Evolutionary conservation across 64 coral and sea anemone genomes (phyloP), one percentile per base, ranked within the genome.

Genomic region (Catalaphyllia jardinei): DNA sequence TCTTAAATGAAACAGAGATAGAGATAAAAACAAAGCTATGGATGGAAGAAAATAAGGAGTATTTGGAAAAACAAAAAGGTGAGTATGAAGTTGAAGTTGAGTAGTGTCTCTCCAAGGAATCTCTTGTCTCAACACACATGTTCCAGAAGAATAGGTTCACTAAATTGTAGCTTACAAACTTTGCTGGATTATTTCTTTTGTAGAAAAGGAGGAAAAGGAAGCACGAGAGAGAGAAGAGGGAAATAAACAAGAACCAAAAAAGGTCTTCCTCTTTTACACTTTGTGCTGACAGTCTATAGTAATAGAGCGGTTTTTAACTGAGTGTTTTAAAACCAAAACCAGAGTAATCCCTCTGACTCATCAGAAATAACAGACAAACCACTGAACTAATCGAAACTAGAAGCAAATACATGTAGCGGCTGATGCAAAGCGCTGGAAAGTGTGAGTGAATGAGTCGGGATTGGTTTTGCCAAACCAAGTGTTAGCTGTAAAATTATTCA

Each of bases 41-140:
- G 97, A 99, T 99, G 97, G 97, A 99, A 29, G 97, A 99, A 93
- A 99, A 99, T 75, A 99, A 81, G 76, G 97, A 99, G 0, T 99
- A 99, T 72, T 80, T 99, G 17, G 88, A 99, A 93, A 99, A 93
- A 65, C 67, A 88, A 71, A 99, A 95, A 91, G 97, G 97, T 99
- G 75, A 62, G 14, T 14, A 16, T 22, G 24, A 46, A 30, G 55
- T 31, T 62, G 35, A 22, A 17, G 24, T 20, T 42, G 8, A 29
- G 11, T 13, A 29, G 8, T n/a, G 52, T 82, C 20, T 46, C 16
- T 35, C 13, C 2, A 55, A 25, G 42, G 25, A 4, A 60, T 19
- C 9, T 7, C 28, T 0, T 35, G 73, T 27, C 16, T 13, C 2
- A 46, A 46, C 42, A 16, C 54, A 57, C 10, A 1, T 16, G 15